Conservation (phyloP, 2,888 invertebrate genomes). For the Maniola hyperantus region DNA sequence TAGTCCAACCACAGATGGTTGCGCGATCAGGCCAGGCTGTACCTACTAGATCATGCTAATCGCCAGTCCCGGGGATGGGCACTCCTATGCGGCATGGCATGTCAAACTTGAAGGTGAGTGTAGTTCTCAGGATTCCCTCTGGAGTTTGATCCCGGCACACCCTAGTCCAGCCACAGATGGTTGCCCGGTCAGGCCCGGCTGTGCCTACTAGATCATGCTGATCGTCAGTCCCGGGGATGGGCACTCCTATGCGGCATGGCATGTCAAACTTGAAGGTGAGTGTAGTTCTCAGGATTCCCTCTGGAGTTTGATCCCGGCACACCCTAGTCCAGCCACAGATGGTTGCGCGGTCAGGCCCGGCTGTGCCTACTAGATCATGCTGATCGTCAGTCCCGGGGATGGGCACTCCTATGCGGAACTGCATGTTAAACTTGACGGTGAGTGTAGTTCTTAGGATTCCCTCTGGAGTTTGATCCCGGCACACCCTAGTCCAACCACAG, state of each 20-base stretch:
- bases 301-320: slow-evolving; percentile 63
- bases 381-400: too few relatives aligned
- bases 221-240: slow-evolving; percentile 41
- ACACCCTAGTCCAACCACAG: slow-evolving; percentile 52
- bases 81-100: slow-evolving; percentile 19
- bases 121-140: slow-evolving; percentile 36
- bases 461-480: slow-evolving; percentile 64
- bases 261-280: too few relatives aligned
- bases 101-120: too few relatives aligned
- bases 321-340: too few relatives aligned
- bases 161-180: too few relatives aligned
- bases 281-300: slow-evolving; percentile 5
- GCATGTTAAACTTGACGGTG: too few relatives aligned
- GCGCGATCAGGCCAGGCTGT: slow-evolving; percentile 61
- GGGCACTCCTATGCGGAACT: slow-evolving; percentile 45
- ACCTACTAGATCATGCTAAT: slow-evolving; percentile 46
- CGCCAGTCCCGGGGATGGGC: slow-evolving; percentile 43
- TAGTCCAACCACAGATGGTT: too few relatives aligned
- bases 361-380: slow-evolving; percentile 53
- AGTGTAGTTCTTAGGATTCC: slow-evolving; percentile 7
- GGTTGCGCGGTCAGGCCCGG: slow-evolving; percentile 55
- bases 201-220: slow-evolving; percentile 50
- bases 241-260: slow-evolving; percentile 30
- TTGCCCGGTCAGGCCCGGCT: slow-evolving; percentile 58
- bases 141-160: slow-evolving; percentile 61